Conservation (phyloP, 2,797 vertebrate genomes). For the Pseudochirops cupreus region DNA sequence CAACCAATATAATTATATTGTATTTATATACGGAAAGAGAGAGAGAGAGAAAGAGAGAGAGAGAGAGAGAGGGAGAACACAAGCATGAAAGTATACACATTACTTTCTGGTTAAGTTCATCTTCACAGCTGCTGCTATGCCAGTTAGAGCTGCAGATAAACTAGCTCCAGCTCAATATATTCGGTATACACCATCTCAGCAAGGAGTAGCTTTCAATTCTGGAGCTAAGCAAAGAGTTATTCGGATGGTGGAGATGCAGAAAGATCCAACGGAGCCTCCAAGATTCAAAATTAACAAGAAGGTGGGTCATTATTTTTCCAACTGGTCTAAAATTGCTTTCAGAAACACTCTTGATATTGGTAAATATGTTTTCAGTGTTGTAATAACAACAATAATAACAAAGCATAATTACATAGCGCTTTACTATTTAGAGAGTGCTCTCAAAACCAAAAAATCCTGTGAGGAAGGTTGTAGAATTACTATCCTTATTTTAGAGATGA, state of each 20-base stretch:
- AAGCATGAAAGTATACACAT: background rate
- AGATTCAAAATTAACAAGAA: background rate
- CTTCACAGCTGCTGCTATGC: background rate
- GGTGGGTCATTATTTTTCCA: constrained; percentile 2
- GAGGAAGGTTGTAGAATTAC: background rate
- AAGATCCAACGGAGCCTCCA: no score
- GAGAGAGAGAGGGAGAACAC: background rate
- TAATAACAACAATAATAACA: background rate
- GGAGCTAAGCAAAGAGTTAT: no score
- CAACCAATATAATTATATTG: background rate
- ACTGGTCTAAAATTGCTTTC: constrained; percentile 33
- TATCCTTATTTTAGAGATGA: background rate
- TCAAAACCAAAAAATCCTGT: background rate
- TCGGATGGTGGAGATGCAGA: no score
- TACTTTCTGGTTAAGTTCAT: constrained; percentile 15
- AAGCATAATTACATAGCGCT: background rate
- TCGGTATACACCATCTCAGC: no score
- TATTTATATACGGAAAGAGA: background rate
- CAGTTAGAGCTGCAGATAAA: no score
- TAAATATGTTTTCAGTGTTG: background rate
- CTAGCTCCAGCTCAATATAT: no score
- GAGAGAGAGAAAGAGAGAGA: background rate
- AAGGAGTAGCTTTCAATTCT: no score
- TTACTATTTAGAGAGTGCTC: background rate
- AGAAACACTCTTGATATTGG: background rate